phyloP scores from a whole-genome alignment of 2,888 invertebrate genomes.

The Atrina japonica region DNA sequence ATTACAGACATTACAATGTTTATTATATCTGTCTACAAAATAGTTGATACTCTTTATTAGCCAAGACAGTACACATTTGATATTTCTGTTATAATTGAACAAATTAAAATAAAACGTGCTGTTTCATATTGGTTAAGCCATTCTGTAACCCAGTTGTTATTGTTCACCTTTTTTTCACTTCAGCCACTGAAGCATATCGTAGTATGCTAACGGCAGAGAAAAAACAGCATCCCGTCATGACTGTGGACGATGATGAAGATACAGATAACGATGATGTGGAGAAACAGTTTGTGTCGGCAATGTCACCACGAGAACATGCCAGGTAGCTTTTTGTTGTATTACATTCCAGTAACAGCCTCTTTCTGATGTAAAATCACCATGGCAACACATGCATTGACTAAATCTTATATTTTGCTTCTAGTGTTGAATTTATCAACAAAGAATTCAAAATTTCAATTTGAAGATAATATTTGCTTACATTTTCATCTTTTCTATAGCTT shows the following conservation, averaged over 20 bases:
- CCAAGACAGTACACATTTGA: too few relatives aligned
- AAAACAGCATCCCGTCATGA: constrained; percentile 31
- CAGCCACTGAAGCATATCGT: constrained; percentile 74
- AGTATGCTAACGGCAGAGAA: constrained; percentile 66
- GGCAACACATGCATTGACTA: too few relatives aligned
- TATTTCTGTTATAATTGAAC: too few relatives aligned
- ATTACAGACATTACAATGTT: too few relatives aligned
- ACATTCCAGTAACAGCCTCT: neutral
- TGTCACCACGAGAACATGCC: constrained; percentile 60
- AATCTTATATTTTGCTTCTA: too few relatives aligned
- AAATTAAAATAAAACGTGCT: constrained; percentile 1
- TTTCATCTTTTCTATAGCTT: too few relatives aligned
- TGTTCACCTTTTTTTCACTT: constrained; percentile 29
- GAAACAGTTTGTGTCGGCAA: constrained; percentile 69
- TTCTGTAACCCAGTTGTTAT: neutral
- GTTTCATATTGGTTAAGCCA: neutral
- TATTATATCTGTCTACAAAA: too few relatives aligned
- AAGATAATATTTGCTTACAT: too few relatives aligned
- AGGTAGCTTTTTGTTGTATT: constrained; percentile 33
- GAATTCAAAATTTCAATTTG: too few relatives aligned
- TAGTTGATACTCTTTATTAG: too few relatives aligned
- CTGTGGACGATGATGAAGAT: constrained; percentile 52
- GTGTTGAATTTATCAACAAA: too few relatives aligned
- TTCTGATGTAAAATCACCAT: too few relatives aligned
- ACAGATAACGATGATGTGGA: constrained; percentile 74